Evolutionary conservation across 2,797 vertebrate species (phyloP), one percentile per base, ranked within the genome.

Genomic region (Microchirus variegatus): DNA sequence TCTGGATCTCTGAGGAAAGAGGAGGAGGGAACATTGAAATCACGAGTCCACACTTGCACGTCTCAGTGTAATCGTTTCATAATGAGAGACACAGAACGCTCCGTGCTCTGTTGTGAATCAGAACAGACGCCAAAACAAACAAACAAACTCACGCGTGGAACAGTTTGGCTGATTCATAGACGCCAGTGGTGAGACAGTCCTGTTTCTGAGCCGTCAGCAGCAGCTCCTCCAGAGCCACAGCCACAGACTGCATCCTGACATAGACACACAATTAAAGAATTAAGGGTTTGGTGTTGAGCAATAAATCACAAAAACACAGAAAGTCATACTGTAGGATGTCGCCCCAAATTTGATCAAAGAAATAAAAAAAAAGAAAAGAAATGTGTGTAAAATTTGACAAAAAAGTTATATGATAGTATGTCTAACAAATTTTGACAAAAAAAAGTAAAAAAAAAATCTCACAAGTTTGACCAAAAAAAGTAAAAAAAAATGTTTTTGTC

Each of bases 151-250:
- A 96, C 95, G 84, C 88, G 74, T 95, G 95, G 67, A 97, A 94
- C 46, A 95, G 91, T 83, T 96, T 94, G 10, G 95, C 95, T 9
- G 95, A 94, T 82, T 97, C 95, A 70, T 96, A 96, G 67, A 96
- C 94, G 54, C 95, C 95, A 35, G 96, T 86, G 0, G 95, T 97
- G 59, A 96, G 87, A 46, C 92, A 95, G 74, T 94, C 92, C 59
- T 94, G 93, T 49, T 91, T 85, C 70, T 95, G 94, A 36, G 96
- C 95, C 0, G 94, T 93, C 44, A 94, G 91, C 71, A 98, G 72
- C 76, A 97, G 78, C 77, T 95, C 93, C 71, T 97, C 95, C 71
- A 98, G 87, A 14, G 96, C 95, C 63, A 93, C 82, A 48, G 90
- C 87, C 12, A 93, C 94, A 0, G 92, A 90, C 69, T 94, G 93